Evolutionary conservation across 1,140 invertebrate genomes (phyloP).

Genomic region (Cherax quadricarinatus): DNA sequence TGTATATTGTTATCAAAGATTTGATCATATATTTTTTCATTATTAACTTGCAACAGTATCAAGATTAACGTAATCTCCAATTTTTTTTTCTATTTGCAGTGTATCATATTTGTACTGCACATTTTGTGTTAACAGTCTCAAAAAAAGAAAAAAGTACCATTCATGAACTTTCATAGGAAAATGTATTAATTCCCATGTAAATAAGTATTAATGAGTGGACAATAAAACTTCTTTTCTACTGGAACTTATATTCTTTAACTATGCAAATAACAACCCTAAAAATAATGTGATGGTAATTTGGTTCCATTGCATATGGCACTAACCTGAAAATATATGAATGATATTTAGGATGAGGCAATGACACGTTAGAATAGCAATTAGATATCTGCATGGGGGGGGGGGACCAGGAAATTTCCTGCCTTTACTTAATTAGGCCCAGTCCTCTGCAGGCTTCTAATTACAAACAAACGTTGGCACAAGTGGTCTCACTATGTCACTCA

Average conservation of each 20-base stretch:
- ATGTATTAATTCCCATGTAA: background rate
- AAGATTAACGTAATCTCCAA: too few species aligned
- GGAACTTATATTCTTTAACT: conserved; percentile 66
- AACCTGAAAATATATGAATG: conserved; percentile 70
- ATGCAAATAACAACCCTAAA: conserved; percentile 67
- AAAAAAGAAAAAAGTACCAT: too few species aligned
- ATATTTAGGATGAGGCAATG: conserved; percentile 63
- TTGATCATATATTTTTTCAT: too few species aligned
- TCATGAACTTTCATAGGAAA: too few species aligned
- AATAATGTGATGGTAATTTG: conserved; percentile 66
- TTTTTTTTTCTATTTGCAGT: too few species aligned
- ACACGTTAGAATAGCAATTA: conserved; percentile 61
- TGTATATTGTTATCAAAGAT: too few species aligned
- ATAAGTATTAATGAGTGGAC: background rate
- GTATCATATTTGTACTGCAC: too few species aligned
- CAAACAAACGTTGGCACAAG: conserved; percentile 66
- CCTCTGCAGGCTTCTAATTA: conserved; percentile 53
- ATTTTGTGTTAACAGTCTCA: too few species aligned
- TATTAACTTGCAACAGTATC: too few species aligned
- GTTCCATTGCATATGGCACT: conserved; percentile 68
- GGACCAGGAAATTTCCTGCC: too few species aligned
- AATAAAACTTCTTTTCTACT: conserved; percentile 51
- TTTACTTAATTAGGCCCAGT: background rate
- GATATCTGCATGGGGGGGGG: conserved; percentile 57
- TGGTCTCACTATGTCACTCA: conserved; percentile 46